Base-by-base conservation (phyloP, 1,140 invertebrate genomes). In the Berghia stephanieae region DNA sequence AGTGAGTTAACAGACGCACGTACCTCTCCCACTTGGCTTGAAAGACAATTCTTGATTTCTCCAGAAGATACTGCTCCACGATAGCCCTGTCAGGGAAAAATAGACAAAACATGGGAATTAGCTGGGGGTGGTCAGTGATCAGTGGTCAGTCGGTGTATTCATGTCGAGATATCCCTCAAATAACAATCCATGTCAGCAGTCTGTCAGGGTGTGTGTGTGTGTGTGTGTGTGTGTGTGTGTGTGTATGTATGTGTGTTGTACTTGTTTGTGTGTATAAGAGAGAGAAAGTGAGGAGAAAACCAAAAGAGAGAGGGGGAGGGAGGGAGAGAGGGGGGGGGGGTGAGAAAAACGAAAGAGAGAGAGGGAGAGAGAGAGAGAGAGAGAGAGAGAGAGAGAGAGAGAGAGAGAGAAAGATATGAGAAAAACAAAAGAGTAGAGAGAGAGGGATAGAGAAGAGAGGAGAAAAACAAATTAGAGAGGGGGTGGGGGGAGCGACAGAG, bases 1-100 rank as follows among this genome's bases (percentile, higher is more conserved):
- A n/a, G n/a, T n/a, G n/a, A n/a, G n/a, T n/a, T n/a, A n/a, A n/a
- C n/a, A n/a, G n/a, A n/a, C n/a, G 27, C 38, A 76, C 75, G 79
- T 83, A 90, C 89, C 96, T 92, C 90, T 99, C 97, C 87, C 96
- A 96, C 78, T 93, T 93, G 31, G 96, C 96, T 90, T 97, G 96
- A 82, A 93, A 94, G 81, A 95, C 95, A 86, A 98, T 98, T 83
- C 97, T 91, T 10, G 96, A 98, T 87, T 99, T 98, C 91, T 99
- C 97, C 84, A 99, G 89, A 40, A 99, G 92, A 90, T 98, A 99
- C 90, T 98, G 98, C 89, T 98, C 96, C 77, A 98, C 96, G 78
- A 97, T 95, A 69, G 97, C 96, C 83, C 96, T 94, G 89, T 55
- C 91, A 91, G 83, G 74, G 77, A 87, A 72, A 76, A 80, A 81